A percentile compares a stretch with the other conserved stretches of the same genome.
Evolutionary conservation across 2,113 vertebrate genomes (phyloP).

Genomic region (Etheostoma cragini): DNA sequence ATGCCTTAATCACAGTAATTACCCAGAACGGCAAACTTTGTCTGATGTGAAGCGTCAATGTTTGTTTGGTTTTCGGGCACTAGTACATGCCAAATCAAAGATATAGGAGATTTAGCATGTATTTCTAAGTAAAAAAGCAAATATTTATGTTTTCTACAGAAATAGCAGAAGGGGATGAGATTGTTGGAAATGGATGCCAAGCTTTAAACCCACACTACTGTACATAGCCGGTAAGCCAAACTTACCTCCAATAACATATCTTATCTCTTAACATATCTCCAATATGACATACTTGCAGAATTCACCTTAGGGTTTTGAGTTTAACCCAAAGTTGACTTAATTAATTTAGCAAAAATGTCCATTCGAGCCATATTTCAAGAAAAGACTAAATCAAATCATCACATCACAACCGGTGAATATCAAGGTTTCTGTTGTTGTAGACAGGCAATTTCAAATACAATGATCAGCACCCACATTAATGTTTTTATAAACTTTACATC

Average conservation of each 20-base stretch:
- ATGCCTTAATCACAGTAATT: neutral
- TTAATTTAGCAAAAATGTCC: neutral
- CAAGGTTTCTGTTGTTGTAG: constrained; percentile 3
- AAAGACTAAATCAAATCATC: neutral
- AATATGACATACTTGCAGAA: neutral
- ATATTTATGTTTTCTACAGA: too few relatives aligned
- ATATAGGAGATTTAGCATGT: neutral
- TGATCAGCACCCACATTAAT: neutral
- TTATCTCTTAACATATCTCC: too few relatives aligned
- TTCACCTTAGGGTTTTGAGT: neutral
- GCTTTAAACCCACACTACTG: too few relatives aligned
- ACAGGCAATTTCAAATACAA: constrained; percentile 7
- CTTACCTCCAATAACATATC: too few relatives aligned
- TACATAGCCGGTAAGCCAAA: too few relatives aligned
- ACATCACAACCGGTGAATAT: neutral
- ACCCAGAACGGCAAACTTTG: neutral
- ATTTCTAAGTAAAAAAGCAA: too few relatives aligned
- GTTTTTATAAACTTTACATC: constrained; percentile 22
- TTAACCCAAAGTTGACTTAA: neutral
- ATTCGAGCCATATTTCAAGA: neutral
- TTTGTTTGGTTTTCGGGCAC: neutral
- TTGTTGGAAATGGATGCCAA: too few relatives aligned
- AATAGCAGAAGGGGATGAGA: too few relatives aligned
- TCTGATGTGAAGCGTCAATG: neutral
- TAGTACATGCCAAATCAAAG: too few relatives aligned